Percentiles rank a stretch among this genome's conserved stretches.
phyloP scores from a whole-genome alignment of 2,113 vertebrate genomes.

The Sander lucioperca region DNA sequence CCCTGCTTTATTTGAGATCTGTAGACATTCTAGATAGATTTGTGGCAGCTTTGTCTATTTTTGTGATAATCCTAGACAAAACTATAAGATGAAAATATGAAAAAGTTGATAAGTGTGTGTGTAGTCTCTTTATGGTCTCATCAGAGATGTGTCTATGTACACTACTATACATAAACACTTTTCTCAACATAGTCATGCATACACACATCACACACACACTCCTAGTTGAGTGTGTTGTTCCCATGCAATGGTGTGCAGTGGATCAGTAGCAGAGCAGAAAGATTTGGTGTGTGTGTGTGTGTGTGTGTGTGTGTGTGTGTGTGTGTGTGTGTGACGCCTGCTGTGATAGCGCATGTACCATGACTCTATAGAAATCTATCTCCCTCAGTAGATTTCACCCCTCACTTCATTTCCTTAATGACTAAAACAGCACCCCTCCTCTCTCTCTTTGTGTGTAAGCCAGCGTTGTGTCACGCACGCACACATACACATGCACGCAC shows the following conservation, averaged over 20 bases:
- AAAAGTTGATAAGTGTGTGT: background rate
- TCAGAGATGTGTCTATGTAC: background rate
- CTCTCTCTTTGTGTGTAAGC: conserved; percentile 51
- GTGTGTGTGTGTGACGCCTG: conserved; percentile 1
- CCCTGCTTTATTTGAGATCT: background rate
- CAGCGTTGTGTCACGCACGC: conserved; percentile 29
- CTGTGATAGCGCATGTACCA: conserved; percentile 79
- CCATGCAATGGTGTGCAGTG: conserved; percentile 34
- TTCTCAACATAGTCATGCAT: conserved; percentile 20
- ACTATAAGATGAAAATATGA: background rate
- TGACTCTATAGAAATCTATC: conserved; percentile 75
- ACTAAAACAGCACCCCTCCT: conserved; percentile 65
- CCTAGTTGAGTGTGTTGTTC: conserved; percentile 36
- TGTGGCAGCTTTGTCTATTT: background rate
- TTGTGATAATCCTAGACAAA: background rate
- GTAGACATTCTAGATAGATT: background rate
- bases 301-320: conserved; percentile 23
- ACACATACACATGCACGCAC: conserved; percentile 18
- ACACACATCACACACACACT: conserved; percentile 18
- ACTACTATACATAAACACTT: conserved; percentile 17
- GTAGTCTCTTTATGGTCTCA: background rate
- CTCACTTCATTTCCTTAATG: conserved; percentile 81
- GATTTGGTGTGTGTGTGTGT: conserved; percentile 51
- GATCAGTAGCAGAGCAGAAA: conserved; percentile 69
- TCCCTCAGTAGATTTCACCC: conserved; percentile 76